Evolutionary conservation across 2,797 vertebrate species (phyloP).

Genomic region (Poecilia gillii): DNA sequence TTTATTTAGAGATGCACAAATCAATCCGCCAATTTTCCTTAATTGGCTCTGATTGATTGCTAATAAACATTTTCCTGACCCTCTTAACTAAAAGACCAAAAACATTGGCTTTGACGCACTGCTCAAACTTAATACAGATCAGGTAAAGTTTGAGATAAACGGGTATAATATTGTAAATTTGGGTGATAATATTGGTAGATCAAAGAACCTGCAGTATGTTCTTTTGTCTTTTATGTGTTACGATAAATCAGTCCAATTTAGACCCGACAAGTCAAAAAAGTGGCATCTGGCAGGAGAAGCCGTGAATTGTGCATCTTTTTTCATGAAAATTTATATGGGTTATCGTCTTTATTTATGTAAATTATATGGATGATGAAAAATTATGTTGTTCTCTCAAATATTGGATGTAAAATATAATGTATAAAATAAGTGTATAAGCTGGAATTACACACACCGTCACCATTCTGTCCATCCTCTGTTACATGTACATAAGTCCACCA

Average conservation of each 20-base stretch:
- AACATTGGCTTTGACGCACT: no score
- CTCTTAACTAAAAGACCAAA: neutral
- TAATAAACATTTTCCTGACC: neutral
- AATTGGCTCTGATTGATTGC: neutral
- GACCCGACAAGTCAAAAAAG: neutral
- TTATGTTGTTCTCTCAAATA: neutral
- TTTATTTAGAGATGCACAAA: slow-evolving; percentile 13
- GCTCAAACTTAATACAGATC: neutral
- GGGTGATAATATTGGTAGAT: neutral
- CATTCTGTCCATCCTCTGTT: slow-evolving; percentile 49
- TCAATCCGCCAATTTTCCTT: neutral
- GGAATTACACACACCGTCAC: slow-evolving; percentile 23
- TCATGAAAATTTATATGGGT: neutral
- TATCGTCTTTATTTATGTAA: slow-evolving; percentile 10
- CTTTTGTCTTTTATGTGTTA: neutral
- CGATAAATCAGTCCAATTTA: neutral
- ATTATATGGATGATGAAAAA: slow-evolving; percentile 1
- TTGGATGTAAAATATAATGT: slow-evolving; percentile 31
- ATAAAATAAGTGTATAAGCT: slow-evolving; percentile 29
- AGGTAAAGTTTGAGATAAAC: neutral
- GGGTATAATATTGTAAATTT: neutral
- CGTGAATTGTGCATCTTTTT: neutral
- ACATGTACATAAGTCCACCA: slow-evolving; percentile 34
- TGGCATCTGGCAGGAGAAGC: neutral
- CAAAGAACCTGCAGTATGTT: neutral